Evolutionary conservation across 2,888 invertebrate genomes (phyloP), one percentile per base, ranked within the genome.

Genomic region (Dione juno): DNA sequence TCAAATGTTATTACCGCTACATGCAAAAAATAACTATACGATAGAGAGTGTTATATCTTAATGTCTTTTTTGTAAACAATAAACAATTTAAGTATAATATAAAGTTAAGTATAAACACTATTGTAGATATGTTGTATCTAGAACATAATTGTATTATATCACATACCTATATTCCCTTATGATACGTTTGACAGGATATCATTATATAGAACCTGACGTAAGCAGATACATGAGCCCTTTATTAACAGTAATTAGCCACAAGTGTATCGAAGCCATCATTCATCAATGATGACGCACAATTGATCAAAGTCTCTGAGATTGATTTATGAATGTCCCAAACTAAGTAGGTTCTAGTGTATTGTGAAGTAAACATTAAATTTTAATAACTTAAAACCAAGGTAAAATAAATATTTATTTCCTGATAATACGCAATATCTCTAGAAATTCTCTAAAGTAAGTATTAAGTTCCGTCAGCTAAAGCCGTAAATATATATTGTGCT

Each of bases 221-320:
- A 41, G 43, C 43, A 63, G 43, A 54, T 53, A 63, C n/a, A 53
- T 54, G 19, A 13, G 9, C 10, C 45, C 63, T 45, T 68, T 68
- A 68, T 54, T 45, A 68, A 54, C 53, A 68, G 37, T 63, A 68
- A 68, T 68, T 68, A 54, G 63, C 68, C 63, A 54, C 68, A 45
- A 68, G 68, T 68, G 63, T 68, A 63, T 54, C 35, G 68, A 68
- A 43, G 45, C 53, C 54, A 68, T 63, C 53, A 63, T 68, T 68
- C 35, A 68, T 63, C 63, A 63, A 37, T 63, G 53, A 54, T 68
- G 68, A 63, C 68, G 63, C 43, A 37, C 61, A 37, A 61, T 68
- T 54, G 61, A 68, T 68, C 68, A 68, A 67, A 58, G 67, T 68
- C 68, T 53, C 41, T 6, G 37, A 40, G 50, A 64, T 63, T 61